phyloP scores from a whole-genome alignment of 2,797 vertebrate genomes.

The Sylvilagus floridanus region DNA sequence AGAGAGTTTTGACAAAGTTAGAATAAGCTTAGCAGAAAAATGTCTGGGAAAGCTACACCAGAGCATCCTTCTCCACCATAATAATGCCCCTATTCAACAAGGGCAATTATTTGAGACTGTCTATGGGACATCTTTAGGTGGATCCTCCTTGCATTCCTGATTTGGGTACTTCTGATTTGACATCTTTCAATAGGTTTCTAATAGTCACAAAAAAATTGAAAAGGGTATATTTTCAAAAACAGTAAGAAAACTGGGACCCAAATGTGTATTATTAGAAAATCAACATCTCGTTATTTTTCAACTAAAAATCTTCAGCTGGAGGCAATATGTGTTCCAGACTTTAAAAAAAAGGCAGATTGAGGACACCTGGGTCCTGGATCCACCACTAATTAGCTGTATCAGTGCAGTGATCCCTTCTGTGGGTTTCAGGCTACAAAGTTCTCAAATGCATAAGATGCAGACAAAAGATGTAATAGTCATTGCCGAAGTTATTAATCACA shows the following conservation, averaged over 20 bases:
- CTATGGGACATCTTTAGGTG: too few relatives aligned
- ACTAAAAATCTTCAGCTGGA: background rate
- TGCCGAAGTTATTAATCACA: background rate
- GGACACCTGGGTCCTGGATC: too few relatives aligned
- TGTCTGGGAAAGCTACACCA: too few relatives aligned
- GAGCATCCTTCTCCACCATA: too few relatives aligned
- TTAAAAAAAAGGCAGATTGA: background rate
- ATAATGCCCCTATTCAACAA: too few relatives aligned
- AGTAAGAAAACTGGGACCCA: background rate
- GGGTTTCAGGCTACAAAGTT: background rate
- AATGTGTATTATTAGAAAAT: background rate
- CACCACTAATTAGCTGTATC: background rate
- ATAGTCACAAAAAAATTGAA: constrained; percentile 3
- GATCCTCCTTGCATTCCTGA: too few relatives aligned
- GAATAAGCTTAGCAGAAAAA: too few relatives aligned
- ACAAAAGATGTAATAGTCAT: background rate
- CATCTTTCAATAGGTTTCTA: background rate
- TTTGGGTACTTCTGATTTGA: background rate
- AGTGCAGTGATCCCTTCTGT: background rate
- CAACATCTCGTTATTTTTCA: background rate
- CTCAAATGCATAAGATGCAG: background rate
- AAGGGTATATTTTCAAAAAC: background rate
- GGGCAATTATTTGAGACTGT: too few relatives aligned
- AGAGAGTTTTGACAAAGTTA: too few relatives aligned
- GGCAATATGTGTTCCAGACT: background rate